Percentiles rank a stretch among this genome's conserved stretches.
These are phyloP conservation scores for Uropsilus gracilis DNA, from an alignment of 2,113 vertebrate genomes.

Conservation along the genomic window DNA sequence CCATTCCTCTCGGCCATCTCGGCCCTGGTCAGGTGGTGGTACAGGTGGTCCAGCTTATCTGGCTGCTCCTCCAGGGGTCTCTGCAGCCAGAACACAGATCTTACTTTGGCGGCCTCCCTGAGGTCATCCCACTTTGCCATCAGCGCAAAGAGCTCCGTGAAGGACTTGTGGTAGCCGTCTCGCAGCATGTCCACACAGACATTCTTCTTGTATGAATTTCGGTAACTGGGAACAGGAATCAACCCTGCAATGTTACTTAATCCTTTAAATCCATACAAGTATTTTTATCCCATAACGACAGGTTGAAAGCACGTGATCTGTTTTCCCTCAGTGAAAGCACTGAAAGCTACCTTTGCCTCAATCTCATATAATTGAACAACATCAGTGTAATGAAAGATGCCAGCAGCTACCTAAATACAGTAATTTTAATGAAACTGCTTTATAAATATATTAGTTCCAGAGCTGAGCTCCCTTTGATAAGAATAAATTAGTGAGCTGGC, in stretches of 20 bases:
- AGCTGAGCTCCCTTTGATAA: slow-evolving; percentile 25
- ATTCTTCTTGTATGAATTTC: slow-evolving; percentile 92
- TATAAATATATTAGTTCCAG: slow-evolving; percentile 66
- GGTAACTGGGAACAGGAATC: slow-evolving; percentile 85
- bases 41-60: slow-evolving; percentile 92
- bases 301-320: rapidly evolving
- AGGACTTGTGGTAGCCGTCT: slow-evolving; percentile 91
- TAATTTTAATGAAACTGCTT: slow-evolving; percentile 9
- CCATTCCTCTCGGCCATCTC: slow-evolving; percentile 89
- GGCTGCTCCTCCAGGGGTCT: slow-evolving; percentile 90
- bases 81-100: slow-evolving; percentile 95
- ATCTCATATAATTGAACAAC: background rate
- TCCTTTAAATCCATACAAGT: slow-evolving; percentile 58
- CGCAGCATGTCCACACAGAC: slow-evolving; percentile 92
- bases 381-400: slow-evolving; percentile 47
- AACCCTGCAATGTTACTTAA: slow-evolving; percentile 60
- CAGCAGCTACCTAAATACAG: background rate
- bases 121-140: slow-evolving; percentile 90
- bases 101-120: slow-evolving; percentile 90
- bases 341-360: background rate
- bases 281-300: slow-evolving; percentile 35
- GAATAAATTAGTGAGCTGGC: background rate
- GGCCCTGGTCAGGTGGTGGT: slow-evolving; percentile 91
- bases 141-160: slow-evolving; percentile 88
- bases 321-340: background rate